These are phyloP conservation scores for Furcifer pardalis DNA, from an alignment of 2,797 vertebrate species.

Conservation along the genomic window DNA sequence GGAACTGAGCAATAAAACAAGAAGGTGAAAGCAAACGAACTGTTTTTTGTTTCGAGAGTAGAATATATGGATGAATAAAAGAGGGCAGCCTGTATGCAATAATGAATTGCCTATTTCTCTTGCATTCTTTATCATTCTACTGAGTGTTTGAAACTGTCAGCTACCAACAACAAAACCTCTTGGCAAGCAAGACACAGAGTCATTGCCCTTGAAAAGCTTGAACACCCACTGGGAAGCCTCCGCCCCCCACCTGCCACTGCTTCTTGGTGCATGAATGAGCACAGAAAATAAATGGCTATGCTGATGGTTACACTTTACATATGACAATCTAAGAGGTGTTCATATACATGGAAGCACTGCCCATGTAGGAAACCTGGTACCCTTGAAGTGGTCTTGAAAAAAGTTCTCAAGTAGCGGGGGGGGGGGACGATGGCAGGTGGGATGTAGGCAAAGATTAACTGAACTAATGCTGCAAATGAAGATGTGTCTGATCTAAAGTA, in stretches of 20 bases:
- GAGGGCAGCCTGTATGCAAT: background rate
- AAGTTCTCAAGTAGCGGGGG: background rate
- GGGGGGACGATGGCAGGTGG: too few relatives aligned
- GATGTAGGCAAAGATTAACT: too few relatives aligned
- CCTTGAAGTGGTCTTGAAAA: background rate
- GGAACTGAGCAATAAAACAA: background rate
- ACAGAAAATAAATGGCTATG: background rate
- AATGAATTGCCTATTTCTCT: background rate
- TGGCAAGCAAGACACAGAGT: background rate
- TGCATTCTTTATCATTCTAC: constrained; percentile 12
- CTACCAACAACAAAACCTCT: background rate
- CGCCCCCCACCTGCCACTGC: background rate
- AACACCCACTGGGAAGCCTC: background rate
- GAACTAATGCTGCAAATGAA: too few relatives aligned
- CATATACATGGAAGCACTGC: background rate
- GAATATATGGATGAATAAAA: background rate
- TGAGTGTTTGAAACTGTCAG: background rate
- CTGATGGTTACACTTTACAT: background rate
- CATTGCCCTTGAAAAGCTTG: constrained; percentile 9
- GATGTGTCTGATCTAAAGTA: background rate
- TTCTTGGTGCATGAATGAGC: background rate
- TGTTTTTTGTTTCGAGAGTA: background rate
- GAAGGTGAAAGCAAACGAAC: background rate
- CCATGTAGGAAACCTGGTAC: background rate
- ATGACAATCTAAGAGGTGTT: background rate